Evolutionary conservation across 2,113 vertebrate species (phyloP).

Genomic region (Scatophagus argus): DNA sequence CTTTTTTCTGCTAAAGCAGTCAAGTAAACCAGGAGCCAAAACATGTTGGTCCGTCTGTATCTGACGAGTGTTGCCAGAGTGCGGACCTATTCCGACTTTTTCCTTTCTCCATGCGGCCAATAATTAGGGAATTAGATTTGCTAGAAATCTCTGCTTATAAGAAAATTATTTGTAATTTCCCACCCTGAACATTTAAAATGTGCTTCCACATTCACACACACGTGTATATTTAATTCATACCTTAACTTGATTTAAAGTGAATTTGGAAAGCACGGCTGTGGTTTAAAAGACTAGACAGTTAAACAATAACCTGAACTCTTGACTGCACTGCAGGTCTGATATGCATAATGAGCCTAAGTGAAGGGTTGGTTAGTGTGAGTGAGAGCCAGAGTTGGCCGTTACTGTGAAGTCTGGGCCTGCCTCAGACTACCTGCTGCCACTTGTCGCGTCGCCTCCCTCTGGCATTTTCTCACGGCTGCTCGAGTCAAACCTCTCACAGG

Average conservation of each 20-base stretch:
- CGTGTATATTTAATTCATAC: neutral
- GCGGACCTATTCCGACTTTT: neutral
- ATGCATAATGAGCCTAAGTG: neutral
- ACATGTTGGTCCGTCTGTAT: neutral
- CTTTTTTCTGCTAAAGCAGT: neutral
- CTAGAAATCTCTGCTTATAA: neutral
- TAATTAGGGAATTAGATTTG: neutral
- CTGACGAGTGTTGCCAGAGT: too few species aligned
- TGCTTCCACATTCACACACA: neutral
- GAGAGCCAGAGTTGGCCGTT: constrained; percentile 37
- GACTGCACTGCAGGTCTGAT: neutral
- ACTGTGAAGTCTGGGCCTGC: constrained; percentile 48
- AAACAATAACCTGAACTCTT: too few species aligned
- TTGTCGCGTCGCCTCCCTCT: constrained; percentile 35
- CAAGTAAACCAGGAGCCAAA: neutral
- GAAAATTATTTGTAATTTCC: neutral
- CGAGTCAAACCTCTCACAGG: neutral
- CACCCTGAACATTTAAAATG: neutral
- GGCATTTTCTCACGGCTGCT: constrained; percentile 58
- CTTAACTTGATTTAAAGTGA: neutral
- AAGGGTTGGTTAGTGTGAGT: neutral
- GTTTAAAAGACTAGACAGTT: too few species aligned
- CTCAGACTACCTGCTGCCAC: constrained; percentile 41
- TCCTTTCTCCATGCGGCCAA: neutral
- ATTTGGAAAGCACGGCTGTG: neutral